phyloP scores from a whole-genome alignment of 1,140 invertebrate genomes.

The Papilio glaucus region DNA sequence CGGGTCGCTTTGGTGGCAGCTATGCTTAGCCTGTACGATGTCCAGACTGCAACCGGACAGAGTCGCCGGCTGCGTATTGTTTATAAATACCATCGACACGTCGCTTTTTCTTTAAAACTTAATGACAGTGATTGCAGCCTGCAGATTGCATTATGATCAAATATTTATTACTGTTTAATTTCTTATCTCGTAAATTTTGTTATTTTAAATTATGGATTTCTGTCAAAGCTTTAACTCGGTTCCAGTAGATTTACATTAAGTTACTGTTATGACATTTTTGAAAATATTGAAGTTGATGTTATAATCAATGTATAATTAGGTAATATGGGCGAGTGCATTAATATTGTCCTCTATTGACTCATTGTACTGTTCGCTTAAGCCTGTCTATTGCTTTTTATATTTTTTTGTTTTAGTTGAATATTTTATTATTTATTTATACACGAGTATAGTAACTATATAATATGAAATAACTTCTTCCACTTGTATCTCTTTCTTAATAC shows the following conservation, averaged over 20 bases:
- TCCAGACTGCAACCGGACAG: constrained; percentile 47
- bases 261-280: constrained; percentile 81
- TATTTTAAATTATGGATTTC: constrained; percentile 82
- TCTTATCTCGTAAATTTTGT: constrained; percentile 79
- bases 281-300: constrained; percentile 82
- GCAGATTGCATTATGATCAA: constrained; percentile 67
- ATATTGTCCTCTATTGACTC: constrained; percentile 77
- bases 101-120: constrained; percentile 53
- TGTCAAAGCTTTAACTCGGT: constrained; percentile 83
- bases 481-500: constrained; percentile 59
- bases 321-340: constrained; percentile 82
- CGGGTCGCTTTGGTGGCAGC: constrained; percentile 77
- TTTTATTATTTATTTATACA: constrained; percentile 83
- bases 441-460: constrained; percentile 61
- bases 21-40: constrained; percentile 52
- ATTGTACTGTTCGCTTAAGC: constrained; percentile 77
- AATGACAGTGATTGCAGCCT: constrained; percentile 46
- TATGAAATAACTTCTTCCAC: constrained; percentile 56
- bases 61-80: constrained; percentile 52
- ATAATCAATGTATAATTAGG: constrained; percentile 78
- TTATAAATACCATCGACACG: constrained; percentile 57
- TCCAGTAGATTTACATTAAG: constrained; percentile 82
- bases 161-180: constrained; percentile 82
- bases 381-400: constrained; percentile 72
- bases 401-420: constrained; percentile 82